A percentile compares a stretch with the other conserved stretches of the same genome.
Conservation (phyloP, 2,113 vertebrate species). For the Stomatorhinus ivindoensis region DNA sequence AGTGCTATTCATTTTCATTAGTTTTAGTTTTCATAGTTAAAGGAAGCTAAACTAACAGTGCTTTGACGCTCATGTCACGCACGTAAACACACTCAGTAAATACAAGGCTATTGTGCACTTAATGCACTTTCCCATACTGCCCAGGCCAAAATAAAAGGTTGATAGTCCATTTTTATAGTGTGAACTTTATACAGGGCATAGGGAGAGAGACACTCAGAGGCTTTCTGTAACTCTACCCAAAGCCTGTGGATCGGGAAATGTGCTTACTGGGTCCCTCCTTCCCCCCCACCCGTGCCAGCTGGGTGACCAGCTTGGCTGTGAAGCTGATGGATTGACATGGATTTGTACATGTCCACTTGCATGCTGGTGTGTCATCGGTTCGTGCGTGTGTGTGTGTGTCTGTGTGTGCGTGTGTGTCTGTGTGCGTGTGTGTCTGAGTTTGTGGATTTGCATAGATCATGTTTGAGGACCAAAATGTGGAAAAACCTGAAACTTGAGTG, state of each 20-base stretch:
- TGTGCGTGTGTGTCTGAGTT: too few relatives aligned
- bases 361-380: background rate
- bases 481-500: too few relatives aligned
- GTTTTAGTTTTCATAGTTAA: background rate
- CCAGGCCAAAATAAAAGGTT: background rate
- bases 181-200: slow-evolving; percentile 15
- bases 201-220: background rate
- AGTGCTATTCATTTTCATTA: background rate
- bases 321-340: background rate
- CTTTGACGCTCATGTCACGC: background rate
- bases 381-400: background rate
- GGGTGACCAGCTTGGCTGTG: background rate
- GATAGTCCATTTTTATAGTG: background rate
- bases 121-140: background rate
- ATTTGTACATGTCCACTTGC: slow-evolving; percentile 19
- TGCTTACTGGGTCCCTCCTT: slow-evolving; percentile 50
- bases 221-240: slow-evolving; percentile 43
- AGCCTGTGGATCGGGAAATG: slow-evolving; percentile 41
- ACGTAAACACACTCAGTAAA: background rate
- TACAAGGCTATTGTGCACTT: background rate
- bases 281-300: slow-evolving; percentile 43
- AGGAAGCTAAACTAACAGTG: background rate
- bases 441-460: too few relatives aligned
- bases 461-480: too few relatives aligned
- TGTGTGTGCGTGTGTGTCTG: background rate